Evolutionary conservation across 2,797 vertebrate genomes (phyloP).

Genomic region (Crocidura indochinensis): DNA sequence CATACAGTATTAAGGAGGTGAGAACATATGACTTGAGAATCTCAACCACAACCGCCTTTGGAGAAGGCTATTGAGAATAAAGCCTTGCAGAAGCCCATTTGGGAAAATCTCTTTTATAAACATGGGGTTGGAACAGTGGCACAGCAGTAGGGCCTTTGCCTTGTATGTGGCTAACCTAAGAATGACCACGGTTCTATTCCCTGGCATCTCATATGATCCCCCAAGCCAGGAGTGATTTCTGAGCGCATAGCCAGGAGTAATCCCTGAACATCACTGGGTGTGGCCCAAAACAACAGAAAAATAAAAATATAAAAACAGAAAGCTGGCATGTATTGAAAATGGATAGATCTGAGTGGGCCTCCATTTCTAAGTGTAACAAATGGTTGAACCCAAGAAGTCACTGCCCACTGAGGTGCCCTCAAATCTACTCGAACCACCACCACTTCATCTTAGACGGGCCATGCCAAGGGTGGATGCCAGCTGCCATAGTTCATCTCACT

Average conservation of each 20-base stretch:
- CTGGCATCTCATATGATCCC: no score
- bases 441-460: not conserved
- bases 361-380: conserved; percentile 9
- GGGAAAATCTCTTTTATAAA: conserved; percentile 45
- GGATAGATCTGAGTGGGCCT: not conserved
- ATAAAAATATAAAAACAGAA: conserved; percentile 5
- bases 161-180: no score
- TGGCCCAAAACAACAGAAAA: no score
- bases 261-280: no score
- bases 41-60: not conserved
- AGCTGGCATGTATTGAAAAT: conserved; percentile 31
- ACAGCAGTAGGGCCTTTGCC: no score
- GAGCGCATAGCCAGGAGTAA: no score
- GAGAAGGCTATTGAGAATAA: not conserved
- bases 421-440: not conserved
- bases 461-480: not conserved
- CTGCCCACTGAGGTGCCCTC: not conserved
- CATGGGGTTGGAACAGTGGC: no score
- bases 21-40: not conserved
- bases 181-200: no score
- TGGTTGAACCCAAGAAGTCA: not conserved
- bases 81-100: not conserved
- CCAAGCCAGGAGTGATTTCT: no score
- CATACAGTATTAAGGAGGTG: not conserved
- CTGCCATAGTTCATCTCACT: not conserved